Evolutionary conservation across 2,797 vertebrate genomes (phyloP), one percentile per base, ranked within the genome.

Genomic region (Characodon lateralis): DNA sequence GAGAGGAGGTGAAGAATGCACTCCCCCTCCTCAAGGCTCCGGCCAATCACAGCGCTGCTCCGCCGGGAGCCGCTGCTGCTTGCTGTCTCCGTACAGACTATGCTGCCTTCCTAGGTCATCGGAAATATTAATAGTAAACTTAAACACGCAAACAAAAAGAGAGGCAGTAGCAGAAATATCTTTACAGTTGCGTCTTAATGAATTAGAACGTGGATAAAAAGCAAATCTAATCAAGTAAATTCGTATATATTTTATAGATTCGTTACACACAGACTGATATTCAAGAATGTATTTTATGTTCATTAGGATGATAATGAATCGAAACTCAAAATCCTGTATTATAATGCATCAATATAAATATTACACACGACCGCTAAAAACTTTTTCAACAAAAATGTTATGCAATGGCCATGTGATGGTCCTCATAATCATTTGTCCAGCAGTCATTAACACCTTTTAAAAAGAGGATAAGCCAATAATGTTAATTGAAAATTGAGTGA

Each of bases 21-120:
- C 81, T 3, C 70, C 48, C 73, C 50, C 68, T 71, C 76, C 53
- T 61, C 61, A 2, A 16, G 1, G 72, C 74, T n/a, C 81, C 70
- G 80, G 58, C 95, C 93, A 95, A 95, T 95, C 72, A 70, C 83
- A 83, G 87, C 87, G 80, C 83, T 4, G 90, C 80, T 82, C 87
- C 86, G 76, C 82, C 71, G 89, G 88, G 89, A 79, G 81, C 86
- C 86, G 76, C 83, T 69, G 88, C 88, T 80, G 89, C 83, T 83
- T 81, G 79, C 93, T 94, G 94, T 94, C 93, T 94, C 94, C 89
- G 83, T 93, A 93, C 94, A 95, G 94, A 95, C 88, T 93, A 91
- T 55, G 86, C 56, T 78, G 85, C 86, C 46, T 90, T 90, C 86
- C 82, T 0, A 61, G 70, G 6, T 28, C 0, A 75, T 85, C 43